These are phyloP conservation scores for Ochotona curzoniae DNA, from an alignment of 2,113 vertebrate genomes.

Conservation along the genomic window DNA sequence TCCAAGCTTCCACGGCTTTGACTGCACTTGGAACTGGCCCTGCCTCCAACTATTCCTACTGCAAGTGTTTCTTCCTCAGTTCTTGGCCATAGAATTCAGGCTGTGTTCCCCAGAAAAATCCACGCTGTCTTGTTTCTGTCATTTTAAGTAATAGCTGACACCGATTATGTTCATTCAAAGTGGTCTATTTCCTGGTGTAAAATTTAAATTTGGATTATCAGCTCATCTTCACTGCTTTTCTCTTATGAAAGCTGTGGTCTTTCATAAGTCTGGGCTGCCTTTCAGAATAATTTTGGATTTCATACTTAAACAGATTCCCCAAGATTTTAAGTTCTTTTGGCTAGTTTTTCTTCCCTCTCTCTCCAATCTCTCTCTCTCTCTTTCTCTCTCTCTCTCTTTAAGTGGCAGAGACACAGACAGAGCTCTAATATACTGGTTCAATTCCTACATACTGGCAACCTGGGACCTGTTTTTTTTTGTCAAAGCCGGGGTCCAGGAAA, in stretches of 20 bases:
- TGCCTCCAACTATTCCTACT: background rate
- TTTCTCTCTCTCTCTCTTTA: too few species aligned
- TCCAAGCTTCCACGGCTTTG: background rate
- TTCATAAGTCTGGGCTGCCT: background rate
- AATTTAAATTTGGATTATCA: conserved; percentile 17
- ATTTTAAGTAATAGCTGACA: conserved; percentile 25
- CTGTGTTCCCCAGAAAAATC: background rate
- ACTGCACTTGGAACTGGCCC: background rate
- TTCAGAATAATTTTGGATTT: conserved; percentile 11
- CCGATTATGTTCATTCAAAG: background rate
- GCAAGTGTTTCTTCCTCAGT: background rate
- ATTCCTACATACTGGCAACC: too few species aligned
- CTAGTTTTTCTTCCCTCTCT: too few species aligned
- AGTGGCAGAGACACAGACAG: too few species aligned
- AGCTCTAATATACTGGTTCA: too few species aligned
- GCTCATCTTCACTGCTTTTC: background rate
- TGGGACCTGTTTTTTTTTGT: too few species aligned
- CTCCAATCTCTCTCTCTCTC: too few species aligned
- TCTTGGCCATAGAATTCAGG: background rate
- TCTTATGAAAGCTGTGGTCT: background rate
- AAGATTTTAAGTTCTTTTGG: background rate
- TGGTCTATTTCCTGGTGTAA: background rate
- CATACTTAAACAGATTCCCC: background rate
- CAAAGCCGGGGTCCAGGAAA: too few species aligned
- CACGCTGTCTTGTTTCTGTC: conserved; percentile 14